These are phyloP conservation scores for Acipenser ruthenus DNA, from an alignment of 2,797 vertebrate genomes.

Conservation along the genomic window DNA sequence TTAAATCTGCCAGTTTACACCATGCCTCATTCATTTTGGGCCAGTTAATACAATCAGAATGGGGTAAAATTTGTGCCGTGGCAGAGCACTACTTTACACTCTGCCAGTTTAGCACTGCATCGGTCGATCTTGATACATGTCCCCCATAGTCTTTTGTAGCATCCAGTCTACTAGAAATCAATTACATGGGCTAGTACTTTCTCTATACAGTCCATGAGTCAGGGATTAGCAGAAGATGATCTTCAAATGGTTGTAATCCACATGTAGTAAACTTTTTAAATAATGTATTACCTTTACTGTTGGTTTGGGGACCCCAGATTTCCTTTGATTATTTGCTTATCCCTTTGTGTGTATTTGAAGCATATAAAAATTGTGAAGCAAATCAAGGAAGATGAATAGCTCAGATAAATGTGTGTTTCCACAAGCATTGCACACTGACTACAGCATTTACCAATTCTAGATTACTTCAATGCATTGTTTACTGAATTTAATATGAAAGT, in stretches of 20 bases:
- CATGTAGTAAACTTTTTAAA: background rate
- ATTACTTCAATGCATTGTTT: slow-evolving; percentile 35
- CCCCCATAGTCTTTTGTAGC: background rate
- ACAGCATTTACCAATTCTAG: slow-evolving; percentile 15
- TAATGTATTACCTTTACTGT: background rate
- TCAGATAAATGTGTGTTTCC: slow-evolving; percentile 57
- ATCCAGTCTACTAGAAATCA: slow-evolving; percentile 2
- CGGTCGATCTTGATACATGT: too few species aligned
- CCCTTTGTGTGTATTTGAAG: slow-evolving; percentile 42
- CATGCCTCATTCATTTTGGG: too few species aligned
- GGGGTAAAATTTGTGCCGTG: too few species aligned
- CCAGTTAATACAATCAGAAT: too few species aligned
- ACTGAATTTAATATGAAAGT: slow-evolving; percentile 35
- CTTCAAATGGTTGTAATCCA: background rate
- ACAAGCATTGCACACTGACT: slow-evolving; percentile 49
- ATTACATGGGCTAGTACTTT: slow-evolving; percentile 1
- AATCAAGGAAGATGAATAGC: slow-evolving; percentile 57
- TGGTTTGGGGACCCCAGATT: slow-evolving; percentile 6
- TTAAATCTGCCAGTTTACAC: too few species aligned
- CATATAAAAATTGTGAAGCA: slow-evolving; percentile 41
- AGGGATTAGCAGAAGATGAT: background rate
- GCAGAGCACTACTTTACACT: too few species aligned
- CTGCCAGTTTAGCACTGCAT: too few species aligned
- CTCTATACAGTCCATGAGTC: background rate
- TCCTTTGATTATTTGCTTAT: slow-evolving; percentile 19